Conservation (phyloP, 2,113 vertebrate genomes). For the Tachysurus vachellii region DNA sequence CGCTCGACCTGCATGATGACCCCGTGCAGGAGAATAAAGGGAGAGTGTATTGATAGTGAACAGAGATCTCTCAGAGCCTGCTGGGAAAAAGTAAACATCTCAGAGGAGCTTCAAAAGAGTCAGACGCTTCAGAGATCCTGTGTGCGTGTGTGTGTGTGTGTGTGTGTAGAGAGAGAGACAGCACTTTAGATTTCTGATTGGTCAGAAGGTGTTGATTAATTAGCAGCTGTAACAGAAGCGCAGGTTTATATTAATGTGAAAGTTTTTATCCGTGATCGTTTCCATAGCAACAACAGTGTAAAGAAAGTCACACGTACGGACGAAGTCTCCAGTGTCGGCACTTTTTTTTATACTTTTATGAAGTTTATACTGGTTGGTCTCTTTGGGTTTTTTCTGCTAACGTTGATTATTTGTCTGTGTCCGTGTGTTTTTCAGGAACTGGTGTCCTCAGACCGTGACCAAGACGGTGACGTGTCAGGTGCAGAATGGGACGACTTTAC, state of each 20-base stretch:
- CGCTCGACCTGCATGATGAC: neutral
- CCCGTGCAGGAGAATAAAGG: neutral
- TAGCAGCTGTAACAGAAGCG: neutral
- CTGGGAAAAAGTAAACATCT: constrained; percentile 68
- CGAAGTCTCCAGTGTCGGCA: neutral
- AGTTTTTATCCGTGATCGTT: neutral
- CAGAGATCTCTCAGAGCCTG: constrained; percentile 51
- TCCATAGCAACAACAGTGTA: neutral
- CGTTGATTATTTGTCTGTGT: constrained; percentile 6
- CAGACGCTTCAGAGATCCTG: constrained; percentile 22
- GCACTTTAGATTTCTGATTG: neutral
- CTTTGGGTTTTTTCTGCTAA: neutral
- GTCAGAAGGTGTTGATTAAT: neutral
- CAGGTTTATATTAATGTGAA: neutral
- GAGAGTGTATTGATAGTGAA: constrained; percentile 1
- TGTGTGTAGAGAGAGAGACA: neutral
- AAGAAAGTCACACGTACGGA: neutral
- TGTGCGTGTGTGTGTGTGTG: constrained; percentile 10
- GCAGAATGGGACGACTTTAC: constrained; percentile 92
- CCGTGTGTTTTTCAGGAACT: constrained; percentile 78
- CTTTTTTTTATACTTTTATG: too few species aligned
- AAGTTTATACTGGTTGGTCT: neutral
- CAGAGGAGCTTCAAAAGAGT: constrained; percentile 63
- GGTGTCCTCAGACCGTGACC: constrained; percentile 90
- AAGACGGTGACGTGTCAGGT: constrained; percentile 87